These are phyloP conservation scores for Pararge aegeria DNA, from an alignment of 1,140 invertebrate species.

Conservation along the genomic window DNA sequence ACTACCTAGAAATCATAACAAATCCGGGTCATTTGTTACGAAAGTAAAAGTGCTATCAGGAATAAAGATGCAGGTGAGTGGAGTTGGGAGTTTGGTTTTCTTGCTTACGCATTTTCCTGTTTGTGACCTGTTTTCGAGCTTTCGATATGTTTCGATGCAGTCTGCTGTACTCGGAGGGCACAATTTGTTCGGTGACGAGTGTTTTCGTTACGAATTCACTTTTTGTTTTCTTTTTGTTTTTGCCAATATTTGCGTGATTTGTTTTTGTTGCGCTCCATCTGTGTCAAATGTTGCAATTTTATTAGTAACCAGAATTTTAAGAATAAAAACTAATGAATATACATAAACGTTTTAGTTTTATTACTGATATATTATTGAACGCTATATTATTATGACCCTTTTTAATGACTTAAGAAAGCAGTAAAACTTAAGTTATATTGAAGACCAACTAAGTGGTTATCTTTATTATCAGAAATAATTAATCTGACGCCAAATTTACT, in stretches of 20 bases:
- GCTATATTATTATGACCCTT: no score
- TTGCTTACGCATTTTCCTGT: constrained; percentile 12
- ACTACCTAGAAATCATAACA: constrained; percentile 44
- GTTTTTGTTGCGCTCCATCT: no score
- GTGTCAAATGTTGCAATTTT: no score
- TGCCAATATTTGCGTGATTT: background rate
- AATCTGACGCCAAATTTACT: no score
- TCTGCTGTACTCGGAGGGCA: constrained; percentile 34
- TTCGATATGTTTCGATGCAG: constrained; percentile 11
- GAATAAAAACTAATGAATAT: no score
- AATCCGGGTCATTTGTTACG: constrained; percentile 48
- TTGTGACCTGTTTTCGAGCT: constrained; percentile 21
- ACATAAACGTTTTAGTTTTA: no score
- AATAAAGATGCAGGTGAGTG: constrained; percentile 28
- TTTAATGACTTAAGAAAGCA: no score
- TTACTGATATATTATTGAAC: no score
- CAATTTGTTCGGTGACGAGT: constrained; percentile 7
- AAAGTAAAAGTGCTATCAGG: constrained; percentile 56
- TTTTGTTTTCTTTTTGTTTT: background rate
- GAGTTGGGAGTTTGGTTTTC: constrained; percentile 6
- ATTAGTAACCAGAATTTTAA: no score
- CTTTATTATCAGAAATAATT: no score
- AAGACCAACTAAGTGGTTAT: no score
- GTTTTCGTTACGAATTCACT: background rate
- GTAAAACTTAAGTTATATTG: no score